These are phyloP conservation scores for Propithecus perrieri DNA, from an alignment of 2,797 vertebrate genomes.

Conservation along the genomic window DNA sequence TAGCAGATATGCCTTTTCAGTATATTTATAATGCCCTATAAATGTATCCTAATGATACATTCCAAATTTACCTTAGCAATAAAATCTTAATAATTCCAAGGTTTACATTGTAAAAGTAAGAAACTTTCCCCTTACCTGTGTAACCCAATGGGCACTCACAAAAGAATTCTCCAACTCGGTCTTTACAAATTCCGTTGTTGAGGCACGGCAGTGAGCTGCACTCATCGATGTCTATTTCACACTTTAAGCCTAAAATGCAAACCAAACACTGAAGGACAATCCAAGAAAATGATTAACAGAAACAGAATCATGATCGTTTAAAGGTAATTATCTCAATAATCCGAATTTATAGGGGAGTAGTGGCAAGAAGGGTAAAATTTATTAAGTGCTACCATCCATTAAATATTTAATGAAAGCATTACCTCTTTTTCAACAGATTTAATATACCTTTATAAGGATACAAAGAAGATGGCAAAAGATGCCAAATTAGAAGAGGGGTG, in stretches of 20 bases:
- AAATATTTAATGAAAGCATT: not conserved
- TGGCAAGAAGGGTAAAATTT: not conserved
- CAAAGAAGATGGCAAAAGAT: not conserved
- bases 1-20: not conserved
- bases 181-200: conserved; percentile 92
- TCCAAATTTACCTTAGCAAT: not conserved
- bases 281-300: not conserved
- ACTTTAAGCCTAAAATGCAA: conserved; percentile 93
- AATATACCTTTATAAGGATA: not conserved
- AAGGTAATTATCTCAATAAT: not conserved
- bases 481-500: not conserved
- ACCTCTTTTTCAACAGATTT: not conserved
- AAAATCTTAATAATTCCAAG: not conserved
- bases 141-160: conserved; percentile 95
- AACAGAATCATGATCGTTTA: not conserved
- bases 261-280: conserved; percentile 44
- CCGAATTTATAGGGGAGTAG: not conserved
- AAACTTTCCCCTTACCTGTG: conserved; percentile 86
- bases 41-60: not conserved
- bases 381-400: not conserved
- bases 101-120: not conserved
- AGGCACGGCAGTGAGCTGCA: conserved; percentile 94
- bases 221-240: conserved; percentile 95
- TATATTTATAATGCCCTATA: not conserved
- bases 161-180: conserved; percentile 90